Percentiles rank a stretch among this genome's conserved stretches.
phyloP scores from a whole-genome alignment of 2,888 invertebrate species.

The Meteorus cinctellus region DNA sequence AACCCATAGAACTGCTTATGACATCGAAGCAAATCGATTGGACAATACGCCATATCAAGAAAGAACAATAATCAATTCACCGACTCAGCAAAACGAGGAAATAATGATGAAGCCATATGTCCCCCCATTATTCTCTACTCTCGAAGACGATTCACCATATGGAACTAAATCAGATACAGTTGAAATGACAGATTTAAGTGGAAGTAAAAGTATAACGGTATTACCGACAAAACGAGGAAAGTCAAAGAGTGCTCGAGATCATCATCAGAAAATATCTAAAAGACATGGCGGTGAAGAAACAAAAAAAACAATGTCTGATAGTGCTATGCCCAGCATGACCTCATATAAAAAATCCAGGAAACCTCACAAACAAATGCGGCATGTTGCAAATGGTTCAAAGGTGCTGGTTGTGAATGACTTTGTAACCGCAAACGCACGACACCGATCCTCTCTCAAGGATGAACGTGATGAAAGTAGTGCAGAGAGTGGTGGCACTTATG shows the following conservation, averaged over 20 bases:
- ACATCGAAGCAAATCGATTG: constrained; percentile 39
- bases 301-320: constrained; percentile 24
- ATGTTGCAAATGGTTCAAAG: neutral
- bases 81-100: neutral
- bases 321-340: neutral
- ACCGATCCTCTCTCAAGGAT: neutral
- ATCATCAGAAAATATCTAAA: constrained; percentile 18
- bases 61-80: neutral
- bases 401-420: neutral
- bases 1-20: constrained; percentile 34
- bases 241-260: constrained; percentile 51
- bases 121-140: constrained; percentile 37
- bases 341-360: neutral
- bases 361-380: neutral
- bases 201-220: constrained; percentile 22
- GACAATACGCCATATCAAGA: neutral
- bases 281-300: constrained; percentile 33
- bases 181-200: constrained; percentile 40
- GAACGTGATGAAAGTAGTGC: constrained; percentile 37
- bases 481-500: constrained; percentile 61
- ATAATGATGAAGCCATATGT: constrained; percentile 26
- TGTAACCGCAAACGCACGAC: neutral
- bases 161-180: constrained; percentile 31
- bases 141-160: constrained; percentile 34
- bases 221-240: constrained; percentile 27